These are phyloP conservation scores for Volucella inflata DNA, from an alignment of 2,888 invertebrate species.

Conservation along the genomic window DNA sequence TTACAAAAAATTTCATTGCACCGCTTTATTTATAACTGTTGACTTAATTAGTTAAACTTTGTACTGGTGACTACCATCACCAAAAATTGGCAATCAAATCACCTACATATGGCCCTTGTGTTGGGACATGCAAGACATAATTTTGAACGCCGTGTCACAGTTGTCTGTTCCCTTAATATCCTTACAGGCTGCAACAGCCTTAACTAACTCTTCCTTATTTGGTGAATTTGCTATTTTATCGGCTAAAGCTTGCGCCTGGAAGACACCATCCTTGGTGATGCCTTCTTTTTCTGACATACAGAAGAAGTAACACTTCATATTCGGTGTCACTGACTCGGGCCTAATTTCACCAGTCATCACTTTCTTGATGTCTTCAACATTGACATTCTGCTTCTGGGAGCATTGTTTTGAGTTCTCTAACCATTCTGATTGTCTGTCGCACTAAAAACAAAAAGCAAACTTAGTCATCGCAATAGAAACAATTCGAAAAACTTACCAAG, in stretches of 20 bases:
- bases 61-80: too few species aligned
- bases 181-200: constrained; percentile 79
- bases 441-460: not conserved
- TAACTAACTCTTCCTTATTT: constrained; percentile 76
- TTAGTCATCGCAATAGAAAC: not conserved
- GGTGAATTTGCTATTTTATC: constrained; percentile 77
- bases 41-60: too few species aligned
- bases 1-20: too few species aligned
- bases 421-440: constrained; percentile 29
- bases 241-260: constrained; percentile 77
- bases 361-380: constrained; percentile 77
- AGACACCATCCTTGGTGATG: constrained; percentile 78
- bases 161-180: constrained; percentile 78
- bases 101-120: constrained; percentile 67
- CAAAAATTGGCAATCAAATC: not conserved
- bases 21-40: too few species aligned
- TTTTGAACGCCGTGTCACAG: constrained; percentile 80
- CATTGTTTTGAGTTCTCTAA: constrained; percentile 74
- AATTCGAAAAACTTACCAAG: constrained; percentile 30
- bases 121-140: constrained; percentile 79
- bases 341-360: constrained; percentile 76
- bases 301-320: constrained; percentile 79
- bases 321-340: constrained; percentile 75
- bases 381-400: constrained; percentile 76
- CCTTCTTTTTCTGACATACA: constrained; percentile 81